Base-by-base conservation (phyloP, 2,888 invertebrate genomes). In the Agrotis segetum region DNA sequence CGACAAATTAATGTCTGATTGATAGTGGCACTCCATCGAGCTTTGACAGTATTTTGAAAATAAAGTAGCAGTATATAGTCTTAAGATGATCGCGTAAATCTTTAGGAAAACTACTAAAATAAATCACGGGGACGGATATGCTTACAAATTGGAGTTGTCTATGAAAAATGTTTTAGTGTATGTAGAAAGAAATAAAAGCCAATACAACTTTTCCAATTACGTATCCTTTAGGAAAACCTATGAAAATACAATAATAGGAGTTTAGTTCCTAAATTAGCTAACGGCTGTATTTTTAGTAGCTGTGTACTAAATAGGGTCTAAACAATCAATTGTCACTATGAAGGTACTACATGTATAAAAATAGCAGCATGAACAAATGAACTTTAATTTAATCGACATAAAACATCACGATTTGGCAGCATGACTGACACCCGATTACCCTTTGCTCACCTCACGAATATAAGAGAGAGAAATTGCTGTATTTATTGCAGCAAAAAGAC, bases 391-490 rank as follows among this genome's bases (percentile, higher is more conserved):
- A 62, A 62, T n/a, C 24, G 59, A 65, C 56, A 73, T 67, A 66
- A 74, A 67, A 62, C 21, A 68, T 64, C 52, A 62, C 52, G 46
- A 66, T 80, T 79, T 79, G 83, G 79, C 78, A 82, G 55, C 7
- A 74, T 83, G 81, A 83, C 65, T 80, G 79, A 80, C 81, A 67
- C 44, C 59, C 65, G 80, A 83, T 83, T 83, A 68, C 75, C 80
- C 81, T 79, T 68, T 79, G 79, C 83, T 79, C 74, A 79, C 79
- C 79, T 83, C 64, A 61, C 64, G 56, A 61, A 64, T 67, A 74
- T 79, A 71, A 47, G 44, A 67, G 59, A 64, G 65, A 79, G 67
- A 83, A 74, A 83, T 74, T 60, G 74, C 50, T 79, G 67, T 83
- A 81, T 81, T 84, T 80, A 80, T 83, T 55, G 44, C 75, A 53